Percentiles rank a stretch among this genome's conserved stretches.
Conservation (phyloP, 2,888 invertebrate genomes). For the Notodonta ziczac region DNA sequence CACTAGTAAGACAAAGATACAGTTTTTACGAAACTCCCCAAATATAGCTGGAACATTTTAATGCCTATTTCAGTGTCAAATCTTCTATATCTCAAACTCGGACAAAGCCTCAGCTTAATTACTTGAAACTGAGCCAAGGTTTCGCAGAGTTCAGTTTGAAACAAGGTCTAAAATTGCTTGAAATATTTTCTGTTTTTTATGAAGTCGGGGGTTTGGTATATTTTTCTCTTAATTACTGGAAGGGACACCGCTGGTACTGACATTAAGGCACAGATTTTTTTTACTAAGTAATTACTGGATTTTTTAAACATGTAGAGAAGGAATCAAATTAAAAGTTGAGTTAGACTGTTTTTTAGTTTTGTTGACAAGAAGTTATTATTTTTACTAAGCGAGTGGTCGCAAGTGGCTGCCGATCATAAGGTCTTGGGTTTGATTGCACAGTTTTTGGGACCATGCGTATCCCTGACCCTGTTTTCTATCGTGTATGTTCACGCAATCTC, state of each 20-base stretch:
- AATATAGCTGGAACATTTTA: too few relatives aligned
- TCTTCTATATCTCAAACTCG: slow-evolving; percentile 1
- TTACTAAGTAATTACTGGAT: neutral
- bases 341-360: neutral
- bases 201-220: neutral
- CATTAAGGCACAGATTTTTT: neutral
- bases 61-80: too few relatives aligned
- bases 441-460: too few relatives aligned
- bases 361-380: too few relatives aligned
- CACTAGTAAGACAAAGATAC: too few relatives aligned
- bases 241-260: neutral
- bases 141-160: slow-evolving; percentile 6
- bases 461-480: too few relatives aligned
- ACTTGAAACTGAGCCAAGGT: slow-evolving; percentile 19
- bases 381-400: too few relatives aligned
- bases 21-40: too few relatives aligned
- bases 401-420: too few relatives aligned
- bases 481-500: too few relatives aligned
- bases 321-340: neutral
- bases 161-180: slow-evolving; percentile 2
- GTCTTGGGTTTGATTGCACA: too few relatives aligned
- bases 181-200: neutral
- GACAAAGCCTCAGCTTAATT: slow-evolving; percentile 12
- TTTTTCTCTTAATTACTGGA: neutral
- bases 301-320: neutral